A percentile compares a stretch with the other conserved stretches of the same genome.
These are phyloP conservation scores for Coturnix japonica DNA, from an alignment of 2,113 vertebrate species.

Conservation along the genomic window DNA sequence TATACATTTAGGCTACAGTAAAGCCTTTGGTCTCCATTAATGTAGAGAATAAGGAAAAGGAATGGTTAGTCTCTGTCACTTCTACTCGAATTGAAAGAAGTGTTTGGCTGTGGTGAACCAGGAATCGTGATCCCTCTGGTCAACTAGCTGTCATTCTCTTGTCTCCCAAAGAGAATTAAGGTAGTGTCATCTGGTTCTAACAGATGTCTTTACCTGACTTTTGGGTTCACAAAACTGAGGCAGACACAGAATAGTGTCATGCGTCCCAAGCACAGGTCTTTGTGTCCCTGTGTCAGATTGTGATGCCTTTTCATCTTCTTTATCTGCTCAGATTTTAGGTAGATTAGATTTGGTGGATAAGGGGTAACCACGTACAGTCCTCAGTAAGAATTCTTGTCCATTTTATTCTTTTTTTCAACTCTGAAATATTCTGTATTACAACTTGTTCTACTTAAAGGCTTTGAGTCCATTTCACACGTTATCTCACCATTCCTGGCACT, in stretches of 20 bases:
- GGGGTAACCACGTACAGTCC: background rate
- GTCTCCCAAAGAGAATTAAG: background rate
- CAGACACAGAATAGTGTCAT: background rate
- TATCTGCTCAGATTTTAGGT: background rate
- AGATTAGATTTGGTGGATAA: background rate
- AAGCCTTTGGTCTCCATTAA: background rate
- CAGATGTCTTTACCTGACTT: background rate
- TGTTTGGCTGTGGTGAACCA: background rate
- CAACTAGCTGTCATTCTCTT: background rate
- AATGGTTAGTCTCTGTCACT: background rate
- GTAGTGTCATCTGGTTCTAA: background rate
- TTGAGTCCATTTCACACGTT: background rate
- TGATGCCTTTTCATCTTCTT: background rate
- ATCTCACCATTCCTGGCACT: background rate
- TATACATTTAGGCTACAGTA: rapidly evolving
- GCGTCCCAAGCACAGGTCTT: background rate
- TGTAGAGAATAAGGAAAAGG: background rate
- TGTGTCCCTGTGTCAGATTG: background rate
- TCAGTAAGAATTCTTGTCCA: background rate
- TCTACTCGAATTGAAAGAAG: background rate
- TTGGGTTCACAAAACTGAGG: background rate
- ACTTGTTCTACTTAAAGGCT: background rate
- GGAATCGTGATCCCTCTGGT: background rate
- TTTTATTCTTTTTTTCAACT: background rate
- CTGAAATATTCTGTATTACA: background rate